Base-by-base conservation (phyloP, 2,888 invertebrate species). In the Clusia tigrina region DNA sequence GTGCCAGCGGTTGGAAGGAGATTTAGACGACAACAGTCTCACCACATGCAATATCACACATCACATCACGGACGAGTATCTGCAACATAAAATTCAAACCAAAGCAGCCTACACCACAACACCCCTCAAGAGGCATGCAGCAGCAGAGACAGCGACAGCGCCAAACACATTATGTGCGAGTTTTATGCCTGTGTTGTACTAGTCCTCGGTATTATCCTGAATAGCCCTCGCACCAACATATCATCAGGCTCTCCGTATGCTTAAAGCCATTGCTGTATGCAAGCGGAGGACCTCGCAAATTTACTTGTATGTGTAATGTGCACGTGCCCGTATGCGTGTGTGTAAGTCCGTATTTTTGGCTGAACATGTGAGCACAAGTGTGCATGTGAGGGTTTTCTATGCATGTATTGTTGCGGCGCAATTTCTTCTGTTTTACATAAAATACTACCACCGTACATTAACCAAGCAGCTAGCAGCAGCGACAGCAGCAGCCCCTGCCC, bases 341-440 rank as follows among this genome's bases (percentile, higher is more conserved):
- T n/a, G n/a, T n/a, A n/a, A n/a, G 51, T 53, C 20, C 58, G 62
- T 53, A n/a, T 26, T 15, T 37, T 18, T 61, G 56, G 53, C 46
- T 61, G 58, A 46, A 25, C 24, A 23, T 58, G n/a, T n/a, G n/a
- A n/a, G n/a, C n/a, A n/a, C n/a, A n/a, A n/a, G n/a, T n/a, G 48
- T 53, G 25, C 37, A 52, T 42, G 54, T 58, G 23, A 57, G 25
- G 10, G 22, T 54, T 18, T 56, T 58, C 20, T 22, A 3, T 60
- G 58, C 38, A 38, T 32, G 12, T 48, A 46, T 60, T 64, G 65
- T 60, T 71, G 69, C 66, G 74, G 66, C 61, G 67, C 68, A 67
- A 68, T 69, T 73, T 73, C 71, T 71, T 70, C 68, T 70, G 73
- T 70, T 73, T 71, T 71, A 70, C 72, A 78, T 73, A 74, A 76